phyloP scores from a whole-genome alignment of 2,113 vertebrate species.

The Rhabdornis inornatus region DNA sequence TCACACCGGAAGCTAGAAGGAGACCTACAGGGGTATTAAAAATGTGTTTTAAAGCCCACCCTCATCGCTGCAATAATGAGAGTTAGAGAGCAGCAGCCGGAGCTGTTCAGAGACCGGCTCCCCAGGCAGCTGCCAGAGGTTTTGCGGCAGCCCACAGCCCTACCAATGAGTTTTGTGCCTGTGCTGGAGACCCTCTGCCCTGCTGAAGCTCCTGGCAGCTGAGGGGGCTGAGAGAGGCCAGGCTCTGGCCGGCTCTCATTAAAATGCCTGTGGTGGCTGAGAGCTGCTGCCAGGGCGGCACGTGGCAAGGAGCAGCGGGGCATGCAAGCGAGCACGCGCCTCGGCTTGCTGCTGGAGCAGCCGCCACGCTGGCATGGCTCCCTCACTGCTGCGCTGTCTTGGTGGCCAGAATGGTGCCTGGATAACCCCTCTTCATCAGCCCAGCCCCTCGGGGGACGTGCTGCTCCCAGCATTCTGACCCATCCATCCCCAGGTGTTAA shows the following conservation, averaged over 20 bases:
- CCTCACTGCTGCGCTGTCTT: neutral
- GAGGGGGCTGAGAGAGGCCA: neutral
- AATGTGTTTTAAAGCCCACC: neutral
- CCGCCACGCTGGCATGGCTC: neutral
- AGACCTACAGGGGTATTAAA: neutral
- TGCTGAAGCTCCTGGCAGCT: neutral
- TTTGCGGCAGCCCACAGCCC: neutral
- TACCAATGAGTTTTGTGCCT: neutral
- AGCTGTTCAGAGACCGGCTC: neutral
- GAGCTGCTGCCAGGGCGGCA: conserved; percentile 10
- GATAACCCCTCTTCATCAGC: neutral
- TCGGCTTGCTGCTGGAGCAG: neutral
- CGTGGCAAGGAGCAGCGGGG: neutral
- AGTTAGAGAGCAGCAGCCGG: neutral
- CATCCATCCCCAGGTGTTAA: neutral
- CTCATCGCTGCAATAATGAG: neutral
- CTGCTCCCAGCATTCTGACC: neutral
- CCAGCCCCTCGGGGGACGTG: neutral
- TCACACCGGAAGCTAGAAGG: neutral
- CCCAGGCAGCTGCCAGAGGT: neutral
- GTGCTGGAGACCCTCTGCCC: neutral
- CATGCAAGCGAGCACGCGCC: neutral
- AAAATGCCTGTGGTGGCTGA: neutral
- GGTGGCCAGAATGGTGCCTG: neutral
- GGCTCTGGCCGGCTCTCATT: conserved; percentile 14